Evolutionary conservation across 2,888 invertebrate genomes (phyloP).

Genomic region (Drosophila demipolita): DNA sequence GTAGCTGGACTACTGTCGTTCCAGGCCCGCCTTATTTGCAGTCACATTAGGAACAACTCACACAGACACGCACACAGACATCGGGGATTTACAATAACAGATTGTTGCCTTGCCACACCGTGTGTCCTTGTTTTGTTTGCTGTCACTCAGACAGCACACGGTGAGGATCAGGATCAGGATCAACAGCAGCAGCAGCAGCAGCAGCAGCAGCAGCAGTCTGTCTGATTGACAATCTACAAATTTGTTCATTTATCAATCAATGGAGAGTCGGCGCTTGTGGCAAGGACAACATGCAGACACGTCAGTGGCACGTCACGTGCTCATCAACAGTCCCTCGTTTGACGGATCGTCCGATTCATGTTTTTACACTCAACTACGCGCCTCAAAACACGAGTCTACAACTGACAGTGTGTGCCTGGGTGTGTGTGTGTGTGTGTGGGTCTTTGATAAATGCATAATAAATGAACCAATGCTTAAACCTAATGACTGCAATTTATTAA

Average conservation of each 20-base stretch:
- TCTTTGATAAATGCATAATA: conserved; percentile 11
- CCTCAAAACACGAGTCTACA: conserved; percentile 40
- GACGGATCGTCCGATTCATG: conserved; percentile 69
- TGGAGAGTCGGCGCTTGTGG: conserved; percentile 53
- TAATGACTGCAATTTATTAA: conserved; percentile 9
- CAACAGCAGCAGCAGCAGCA: conserved; percentile 6
- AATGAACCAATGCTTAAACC: conserved; percentile 1
- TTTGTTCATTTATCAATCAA: conserved; percentile 75
- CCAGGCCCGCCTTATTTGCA: conserved; percentile 71
- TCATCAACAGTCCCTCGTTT: conserved; percentile 34
- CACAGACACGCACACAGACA: not conserved
- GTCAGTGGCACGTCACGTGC: conserved; percentile 18
- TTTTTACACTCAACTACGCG: conserved; percentile 70
- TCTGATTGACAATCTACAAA: conserved; percentile 75
- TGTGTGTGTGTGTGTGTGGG: conserved; percentile 3
- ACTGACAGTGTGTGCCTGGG: conserved; percentile 4
- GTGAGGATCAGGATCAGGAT: conserved; percentile 35
- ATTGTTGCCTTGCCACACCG: conserved; percentile 50
- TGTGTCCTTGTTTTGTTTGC: conserved; percentile 59
- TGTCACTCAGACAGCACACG: conserved; percentile 44
- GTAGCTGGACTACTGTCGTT: conserved; percentile 61
- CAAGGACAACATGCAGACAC: conserved; percentile 35
- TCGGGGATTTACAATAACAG: conserved; percentile 46
- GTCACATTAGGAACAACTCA: conserved; percentile 52
- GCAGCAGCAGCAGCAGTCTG: not conserved